These are phyloP conservation scores for Cenopis cana DNA, from an alignment of 2,888 invertebrate genomes.

Conservation along the genomic window DNA sequence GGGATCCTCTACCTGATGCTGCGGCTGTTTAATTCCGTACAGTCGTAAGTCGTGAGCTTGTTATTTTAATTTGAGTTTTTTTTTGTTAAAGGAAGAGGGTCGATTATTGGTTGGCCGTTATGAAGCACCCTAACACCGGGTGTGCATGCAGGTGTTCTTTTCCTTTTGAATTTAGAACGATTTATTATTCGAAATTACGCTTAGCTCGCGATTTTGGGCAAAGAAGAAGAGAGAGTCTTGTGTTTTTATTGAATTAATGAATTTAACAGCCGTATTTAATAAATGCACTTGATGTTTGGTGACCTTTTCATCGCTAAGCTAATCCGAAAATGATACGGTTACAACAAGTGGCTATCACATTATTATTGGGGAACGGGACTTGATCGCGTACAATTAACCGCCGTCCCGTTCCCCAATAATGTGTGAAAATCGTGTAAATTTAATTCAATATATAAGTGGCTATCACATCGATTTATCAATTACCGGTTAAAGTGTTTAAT, in stretches of 20 bases:
- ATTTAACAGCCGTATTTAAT: not conserved
- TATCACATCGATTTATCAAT: too few species aligned
- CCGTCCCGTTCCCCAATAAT: too few species aligned
- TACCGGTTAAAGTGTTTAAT: too few species aligned
- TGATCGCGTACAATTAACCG: too few species aligned
- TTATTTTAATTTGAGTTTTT: slow-evolving; percentile 1
- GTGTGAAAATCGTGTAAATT: too few species aligned
- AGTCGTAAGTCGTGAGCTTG: not conserved
- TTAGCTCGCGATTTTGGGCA: not conserved
- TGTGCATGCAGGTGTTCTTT: slow-evolving; percentile 30
- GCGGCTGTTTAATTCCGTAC: not conserved
- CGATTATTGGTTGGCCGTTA: not conserved
- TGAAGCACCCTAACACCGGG: slow-evolving; percentile 23
- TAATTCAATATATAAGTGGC: too few species aligned
- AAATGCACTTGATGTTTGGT: too few species aligned
- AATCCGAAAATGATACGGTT: too few species aligned
- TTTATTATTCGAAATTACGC: slow-evolving; percentile 27
- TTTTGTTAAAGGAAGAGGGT: not conserved
- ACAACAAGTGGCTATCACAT: too few species aligned
- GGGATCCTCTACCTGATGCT: slow-evolving; percentile 37
- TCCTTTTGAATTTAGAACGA: slow-evolving; percentile 27
- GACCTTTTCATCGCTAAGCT: too few species aligned
- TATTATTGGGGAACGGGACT: too few species aligned
- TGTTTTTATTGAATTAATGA: not conserved
- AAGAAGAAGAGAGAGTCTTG: too few species aligned